Evolutionary conservation across 2,888 invertebrate species (phyloP), one percentile per base, ranked within the genome.

Genomic region (Leptothorax acervorum): DNA sequence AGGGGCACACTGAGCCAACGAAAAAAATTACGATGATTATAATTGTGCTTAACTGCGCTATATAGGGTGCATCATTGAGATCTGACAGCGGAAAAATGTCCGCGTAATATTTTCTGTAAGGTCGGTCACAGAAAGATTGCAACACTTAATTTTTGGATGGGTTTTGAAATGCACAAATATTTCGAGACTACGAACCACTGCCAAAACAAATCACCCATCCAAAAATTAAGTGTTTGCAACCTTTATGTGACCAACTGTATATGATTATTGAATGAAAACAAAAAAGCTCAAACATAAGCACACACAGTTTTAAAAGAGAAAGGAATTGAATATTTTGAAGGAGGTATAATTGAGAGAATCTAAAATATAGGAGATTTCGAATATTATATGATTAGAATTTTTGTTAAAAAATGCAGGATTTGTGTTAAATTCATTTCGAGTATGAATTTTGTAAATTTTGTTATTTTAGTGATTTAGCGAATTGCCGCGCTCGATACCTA

Each of bases 11-110:
- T 45, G 74, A 48, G 31, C n/a, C 15, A 65, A 75, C 23, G 23
- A 15, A 73, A 73, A 60, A 75, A 48, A 75, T 48, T 48, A 31
- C 23, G 62, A 45, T 48, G 35, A 23, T 31, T 63, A 48, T 48
- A 48, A 48, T 62, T 35, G 45, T 3, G n/a, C 2, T 62, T 15
- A 62, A 74, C 11, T 62, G 31, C 9, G 3, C 23, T 23, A 23
- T 23, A 23, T 23, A 23, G 23, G 23, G 23, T 23, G 23, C 23
- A 75, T 48, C 11, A 48, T n/a, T 65, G 45, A 31, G 23, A 75
- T 23, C n/a, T 23, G 65, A 75, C 60, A 73, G 1, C 9, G n/a
- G 31, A 75, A 63, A 2, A 48, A 31, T 74, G n/a, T 45, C 0
- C 5, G 11, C 28, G 8, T 31, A 60, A 75, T 75, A 35, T 35